A percentile compares a stretch with the other conserved stretches of the same genome.
Evolutionary conservation across 2,797 vertebrate genomes (phyloP).

Genomic region (Syngnathus acus): DNA sequence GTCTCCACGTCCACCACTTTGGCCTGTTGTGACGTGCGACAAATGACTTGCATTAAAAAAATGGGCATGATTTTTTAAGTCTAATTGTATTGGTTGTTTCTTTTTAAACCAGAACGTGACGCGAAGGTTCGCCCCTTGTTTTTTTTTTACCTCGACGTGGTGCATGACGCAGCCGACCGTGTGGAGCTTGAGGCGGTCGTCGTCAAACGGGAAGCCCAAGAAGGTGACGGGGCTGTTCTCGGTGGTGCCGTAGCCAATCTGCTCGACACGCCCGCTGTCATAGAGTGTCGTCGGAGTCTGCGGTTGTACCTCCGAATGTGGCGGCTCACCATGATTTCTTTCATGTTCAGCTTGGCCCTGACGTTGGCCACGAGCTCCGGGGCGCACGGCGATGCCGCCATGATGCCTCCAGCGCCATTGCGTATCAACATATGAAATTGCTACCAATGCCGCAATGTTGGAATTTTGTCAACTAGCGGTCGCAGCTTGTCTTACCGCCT

Average conservation of each 20-base stretch:
- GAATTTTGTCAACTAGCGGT: neutral
- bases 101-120: neutral
- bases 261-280: neutral
- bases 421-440: neutral
- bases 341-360: constrained; percentile 49
- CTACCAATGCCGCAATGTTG: too few species aligned
- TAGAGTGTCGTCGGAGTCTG: neutral
- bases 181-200: constrained; percentile 57
- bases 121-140: neutral
- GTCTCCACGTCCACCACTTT: constrained; percentile 74
- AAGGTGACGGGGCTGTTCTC: constrained; percentile 87
- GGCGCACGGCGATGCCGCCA: constrained; percentile 53
- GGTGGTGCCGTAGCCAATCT: constrained; percentile 82
- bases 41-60: too few species aligned
- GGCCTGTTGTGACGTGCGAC: constrained; percentile 60
- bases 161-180: constrained; percentile 74
- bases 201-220: constrained; percentile 71
- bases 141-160: constrained; percentile 78
- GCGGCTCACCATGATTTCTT: constrained; percentile 46
- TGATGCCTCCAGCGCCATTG: constrained; percentile 42
- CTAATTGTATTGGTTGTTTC: too few species aligned
- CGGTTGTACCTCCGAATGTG: neutral
- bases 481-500: constrained; percentile 65
- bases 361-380: constrained; percentile 54
- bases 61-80: neutral